These are phyloP conservation scores for Diloba caeruleocephala DNA, from an alignment of 2,888 invertebrate genomes.

Conservation along the genomic window DNA sequence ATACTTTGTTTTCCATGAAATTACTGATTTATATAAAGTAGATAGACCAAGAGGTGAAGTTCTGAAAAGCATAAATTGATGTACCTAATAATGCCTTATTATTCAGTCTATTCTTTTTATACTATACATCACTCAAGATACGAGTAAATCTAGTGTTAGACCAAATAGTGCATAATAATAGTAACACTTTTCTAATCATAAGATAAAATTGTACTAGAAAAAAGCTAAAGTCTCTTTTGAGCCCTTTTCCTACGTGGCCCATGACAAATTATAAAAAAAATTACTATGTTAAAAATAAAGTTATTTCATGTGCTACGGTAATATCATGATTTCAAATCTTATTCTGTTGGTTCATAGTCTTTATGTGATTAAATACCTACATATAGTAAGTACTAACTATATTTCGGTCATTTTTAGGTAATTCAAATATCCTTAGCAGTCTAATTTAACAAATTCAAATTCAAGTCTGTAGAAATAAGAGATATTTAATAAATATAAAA, in stretches of 20 bases:
- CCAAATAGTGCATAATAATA: slow-evolving; percentile 9
- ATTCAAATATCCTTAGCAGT: too few relatives aligned
- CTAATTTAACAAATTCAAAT: too few relatives aligned
- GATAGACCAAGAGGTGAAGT: too few relatives aligned
- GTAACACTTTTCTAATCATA: slow-evolving; percentile 12
- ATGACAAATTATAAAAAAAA: background rate
- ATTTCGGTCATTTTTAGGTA: too few relatives aligned
- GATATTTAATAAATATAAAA: too few relatives aligned
- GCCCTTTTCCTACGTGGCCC: background rate
- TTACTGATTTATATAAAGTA: too few relatives aligned
- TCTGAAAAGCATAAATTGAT: too few relatives aligned
- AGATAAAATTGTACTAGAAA: slow-evolving; percentile 32
- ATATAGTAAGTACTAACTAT: too few relatives aligned
- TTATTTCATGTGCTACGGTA: slow-evolving; percentile 5
- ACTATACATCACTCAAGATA: slow-evolving; percentile 12
- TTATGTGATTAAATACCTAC: slow-evolving; percentile 6
- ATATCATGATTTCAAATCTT: too few relatives aligned
- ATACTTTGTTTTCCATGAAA: too few relatives aligned
- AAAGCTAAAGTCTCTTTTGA: slow-evolving; percentile 3
- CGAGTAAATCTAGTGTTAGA: background rate
- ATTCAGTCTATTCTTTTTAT: slow-evolving; percentile 18
- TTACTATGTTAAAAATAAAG: slow-evolving; percentile 9
- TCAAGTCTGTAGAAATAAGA: too few relatives aligned
- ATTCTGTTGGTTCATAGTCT: slow-evolving; percentile 4
- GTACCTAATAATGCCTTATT: background rate